Percentiles rank a stretch among this genome's conserved stretches.
Evolutionary conservation across 2,113 vertebrate genomes (phyloP).

Genomic region (Peromyscus californicus): DNA sequence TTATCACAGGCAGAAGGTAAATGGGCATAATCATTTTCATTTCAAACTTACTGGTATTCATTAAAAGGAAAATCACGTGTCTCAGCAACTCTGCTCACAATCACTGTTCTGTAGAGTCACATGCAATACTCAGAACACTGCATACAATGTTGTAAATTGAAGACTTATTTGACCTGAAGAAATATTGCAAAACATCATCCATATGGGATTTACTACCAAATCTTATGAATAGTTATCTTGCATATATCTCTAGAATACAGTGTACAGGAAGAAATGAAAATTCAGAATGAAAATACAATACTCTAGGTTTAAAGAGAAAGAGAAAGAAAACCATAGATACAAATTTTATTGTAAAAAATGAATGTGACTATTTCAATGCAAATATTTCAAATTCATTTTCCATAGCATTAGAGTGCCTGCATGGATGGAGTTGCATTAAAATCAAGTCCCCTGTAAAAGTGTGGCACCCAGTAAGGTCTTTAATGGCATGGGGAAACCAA

Average conservation of each 20-base stretch:
- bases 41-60: background rate
- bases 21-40: background rate
- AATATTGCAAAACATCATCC: background rate
- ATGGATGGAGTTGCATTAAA: background rate
- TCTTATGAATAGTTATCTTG: background rate
- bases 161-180: constrained; percentile 12
- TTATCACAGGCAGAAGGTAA: background rate
- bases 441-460: background rate
- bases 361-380: background rate
- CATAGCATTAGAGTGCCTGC: background rate
- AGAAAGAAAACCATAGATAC: background rate
- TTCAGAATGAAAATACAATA: background rate
- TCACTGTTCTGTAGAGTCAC: background rate
- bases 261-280: background rate
- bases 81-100: background rate
- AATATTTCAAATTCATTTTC: background rate
- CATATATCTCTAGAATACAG: background rate
- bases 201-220: background rate
- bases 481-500: background rate
- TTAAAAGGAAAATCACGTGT: background rate
- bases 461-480: background rate
- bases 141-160: background rate
- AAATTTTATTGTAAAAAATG: background rate
- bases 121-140: background rate
- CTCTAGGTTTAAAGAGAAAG: background rate